phyloP scores from a whole-genome alignment of 1,140 invertebrate species.

The Trachymyrmex cornetzi region DNA sequence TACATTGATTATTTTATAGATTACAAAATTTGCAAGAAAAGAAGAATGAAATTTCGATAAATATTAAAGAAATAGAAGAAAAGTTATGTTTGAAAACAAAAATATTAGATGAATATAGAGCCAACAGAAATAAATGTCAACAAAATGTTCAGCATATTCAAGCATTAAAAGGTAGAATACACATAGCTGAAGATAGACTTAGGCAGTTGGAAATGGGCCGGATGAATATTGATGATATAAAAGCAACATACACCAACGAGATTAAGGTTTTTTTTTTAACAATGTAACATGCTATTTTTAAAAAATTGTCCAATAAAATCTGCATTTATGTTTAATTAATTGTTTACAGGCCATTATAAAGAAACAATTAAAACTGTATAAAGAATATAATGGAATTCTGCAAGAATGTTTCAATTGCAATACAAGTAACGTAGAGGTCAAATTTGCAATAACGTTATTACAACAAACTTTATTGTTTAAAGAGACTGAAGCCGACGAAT shows the following conservation, averaged over 20 bases:
- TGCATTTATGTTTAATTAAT: slow-evolving; percentile 33
- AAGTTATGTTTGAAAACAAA: slow-evolving; percentile 75
- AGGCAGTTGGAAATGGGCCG: slow-evolving; percentile 71
- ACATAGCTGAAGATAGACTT: slow-evolving; percentile 73
- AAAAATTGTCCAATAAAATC: neutral
- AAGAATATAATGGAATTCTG: slow-evolving; percentile 74
- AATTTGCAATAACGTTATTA: slow-evolving; percentile 77
- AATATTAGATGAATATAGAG: slow-evolving; percentile 80
- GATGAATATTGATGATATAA: slow-evolving; percentile 80
- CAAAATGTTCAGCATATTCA: slow-evolving; percentile 74
- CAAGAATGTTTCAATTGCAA: slow-evolving; percentile 75
- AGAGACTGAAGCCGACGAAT: slow-evolving; percentile 74
- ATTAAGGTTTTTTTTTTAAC: slow-evolving; percentile 74
- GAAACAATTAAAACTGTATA: slow-evolving; percentile 74
- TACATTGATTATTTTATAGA: slow-evolving; percentile 68
- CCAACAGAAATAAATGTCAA: slow-evolving; percentile 75
- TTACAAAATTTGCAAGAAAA: slow-evolving; percentile 76
- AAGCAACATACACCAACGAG: slow-evolving; percentile 65
- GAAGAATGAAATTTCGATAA: slow-evolving; percentile 56
- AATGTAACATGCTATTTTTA: neutral
- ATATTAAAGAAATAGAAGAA: slow-evolving; percentile 80
- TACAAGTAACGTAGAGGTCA: slow-evolving; percentile 66
- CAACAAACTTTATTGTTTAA: slow-evolving; percentile 70
- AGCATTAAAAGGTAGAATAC: slow-evolving; percentile 79
- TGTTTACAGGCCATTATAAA: slow-evolving; percentile 61